phyloP scores from a whole-genome alignment of 2,888 invertebrate species.

The Erebia ligea region DNA sequence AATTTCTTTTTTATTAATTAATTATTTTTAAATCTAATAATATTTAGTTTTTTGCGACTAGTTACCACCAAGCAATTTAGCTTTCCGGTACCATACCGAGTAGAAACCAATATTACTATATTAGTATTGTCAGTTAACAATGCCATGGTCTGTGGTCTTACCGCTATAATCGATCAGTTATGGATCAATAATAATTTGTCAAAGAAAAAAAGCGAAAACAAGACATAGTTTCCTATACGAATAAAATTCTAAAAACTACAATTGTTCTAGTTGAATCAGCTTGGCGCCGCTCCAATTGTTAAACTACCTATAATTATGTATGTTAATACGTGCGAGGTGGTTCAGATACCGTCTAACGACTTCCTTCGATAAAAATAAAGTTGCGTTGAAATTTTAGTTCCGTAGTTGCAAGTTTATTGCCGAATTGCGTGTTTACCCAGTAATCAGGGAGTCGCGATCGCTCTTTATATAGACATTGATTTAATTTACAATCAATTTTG shows the following conservation, averaged over 20 bases:
- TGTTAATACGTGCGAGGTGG: slow-evolving; percentile 79
- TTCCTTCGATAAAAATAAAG: slow-evolving; percentile 82
- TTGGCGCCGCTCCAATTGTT: slow-evolving; percentile 76
- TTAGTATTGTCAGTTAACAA: no score
- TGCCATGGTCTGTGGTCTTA: no score
- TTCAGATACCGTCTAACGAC: slow-evolving; percentile 81
- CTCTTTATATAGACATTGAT: slow-evolving; percentile 81
- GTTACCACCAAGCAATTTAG: no score
- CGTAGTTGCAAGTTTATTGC: slow-evolving; percentile 79
- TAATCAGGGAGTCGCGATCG: slow-evolving; percentile 72
- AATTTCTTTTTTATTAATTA: no score
- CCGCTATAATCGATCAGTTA: no score
- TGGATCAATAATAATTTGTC: no score
- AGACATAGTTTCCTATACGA: slow-evolving; percentile 57
- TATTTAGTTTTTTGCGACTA: no score
- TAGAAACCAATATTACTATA: no score
- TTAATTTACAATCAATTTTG: slow-evolving; percentile 74
- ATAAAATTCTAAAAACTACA: slow-evolving; percentile 72
- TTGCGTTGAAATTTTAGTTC: slow-evolving; percentile 83
- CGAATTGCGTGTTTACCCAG: slow-evolving; percentile 73
- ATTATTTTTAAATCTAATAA: no score
- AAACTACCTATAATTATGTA: slow-evolving; percentile 81
- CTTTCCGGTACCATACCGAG: no score
- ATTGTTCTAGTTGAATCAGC: slow-evolving; percentile 69
- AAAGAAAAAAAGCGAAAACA: background rate